phyloP scores from a whole-genome alignment of 1,140 invertebrate genomes.

The Carposina sasakii region DNA sequence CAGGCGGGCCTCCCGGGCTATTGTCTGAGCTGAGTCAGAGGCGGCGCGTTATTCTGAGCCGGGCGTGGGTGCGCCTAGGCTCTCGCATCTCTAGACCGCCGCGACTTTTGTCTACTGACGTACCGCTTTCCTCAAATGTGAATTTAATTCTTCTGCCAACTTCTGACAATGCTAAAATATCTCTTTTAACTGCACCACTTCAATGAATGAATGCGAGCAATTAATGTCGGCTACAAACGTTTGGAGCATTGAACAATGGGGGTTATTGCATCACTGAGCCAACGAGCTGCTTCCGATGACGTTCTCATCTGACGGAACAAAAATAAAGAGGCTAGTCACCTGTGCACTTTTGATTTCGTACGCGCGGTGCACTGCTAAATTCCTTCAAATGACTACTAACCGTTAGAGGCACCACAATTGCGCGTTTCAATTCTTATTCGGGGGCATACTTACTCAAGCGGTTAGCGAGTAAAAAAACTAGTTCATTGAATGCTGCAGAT shows the following conservation, averaged over 20 bases:
- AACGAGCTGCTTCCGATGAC: background rate
- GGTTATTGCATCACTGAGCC: constrained; percentile 7
- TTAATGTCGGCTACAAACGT: too few relatives aligned
- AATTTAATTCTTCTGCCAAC: too few relatives aligned
- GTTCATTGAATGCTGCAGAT: constrained; percentile 41
- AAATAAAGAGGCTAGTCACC: constrained; percentile 30
- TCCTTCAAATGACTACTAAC: constrained; percentile 32
- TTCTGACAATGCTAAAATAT: too few relatives aligned
- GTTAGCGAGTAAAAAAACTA: constrained; percentile 35
- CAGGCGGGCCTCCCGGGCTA: constrained; percentile 41
- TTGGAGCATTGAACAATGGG: too few relatives aligned
- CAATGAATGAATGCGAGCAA: too few relatives aligned
- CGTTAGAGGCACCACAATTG: constrained; percentile 34
- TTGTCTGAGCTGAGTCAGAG: constrained; percentile 58
- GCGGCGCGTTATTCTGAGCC: constrained; percentile 48
- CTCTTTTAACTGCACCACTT: too few relatives aligned
- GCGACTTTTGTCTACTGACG: too few relatives aligned
- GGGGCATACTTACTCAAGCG: constrained; percentile 38
- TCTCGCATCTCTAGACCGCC: constrained; percentile 9
- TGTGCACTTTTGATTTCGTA: constrained; percentile 54
- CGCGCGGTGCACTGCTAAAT: constrained; percentile 27
- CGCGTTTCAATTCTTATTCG: constrained; percentile 36
- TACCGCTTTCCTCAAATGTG: too few relatives aligned
- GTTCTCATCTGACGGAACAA: constrained; percentile 10
- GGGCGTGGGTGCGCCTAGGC: constrained; percentile 41